Base-by-base conservation (phyloP, 2,113 vertebrate genomes). In the Pelobates fuscus region DNA sequence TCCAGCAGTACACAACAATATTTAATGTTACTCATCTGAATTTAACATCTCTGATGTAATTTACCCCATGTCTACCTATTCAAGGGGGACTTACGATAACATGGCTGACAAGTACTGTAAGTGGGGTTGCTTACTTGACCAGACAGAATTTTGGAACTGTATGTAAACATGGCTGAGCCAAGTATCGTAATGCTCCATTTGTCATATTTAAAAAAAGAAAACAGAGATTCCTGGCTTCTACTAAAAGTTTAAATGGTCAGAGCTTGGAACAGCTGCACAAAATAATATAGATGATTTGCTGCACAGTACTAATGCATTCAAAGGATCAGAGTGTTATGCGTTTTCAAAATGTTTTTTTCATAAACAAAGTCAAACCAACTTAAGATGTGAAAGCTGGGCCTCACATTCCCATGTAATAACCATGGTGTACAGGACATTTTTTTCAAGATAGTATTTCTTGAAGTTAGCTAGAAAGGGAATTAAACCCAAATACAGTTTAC, bases 241-340 rank as follows among this genome's bases (percentile, higher is more conserved):
- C 30, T 70, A 29, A 70, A 58, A 17, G 10, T 70, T 59, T 70
- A 70, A 69, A 69, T 61, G 57, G 24, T 61, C 24, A n/a, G 43
- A 61, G 32, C 58, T 32, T 27, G 21, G 60, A 69, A 69, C 29
- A 18, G 8, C 55, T 52, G 30, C 21, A 58, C 55, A 57, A 30
- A 69, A 69, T 37, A 37, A 37, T 37, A 10, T 37, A 69, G 52
- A 58, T 69, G 67, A 69, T 49, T 68, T 68, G 30, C 67, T 41
- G 11, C 21, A 54, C 37, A 37, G 32, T 30, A 24, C 29, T 70
- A 70, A 70, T 70, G 54, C 32, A 70, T 70, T 43, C 54, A 70
- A 11, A 69, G 57, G 52, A 37, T 46, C 27, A 37, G 27, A 11
- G 37, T 25, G 57, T 30, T 70, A 70, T 57, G 12, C 44, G 5